Percentiles rank a stretch among this genome's conserved stretches.
phyloP scores from a whole-genome alignment of 2,888 invertebrate genomes.

The Teleiodes luculella region DNA sequence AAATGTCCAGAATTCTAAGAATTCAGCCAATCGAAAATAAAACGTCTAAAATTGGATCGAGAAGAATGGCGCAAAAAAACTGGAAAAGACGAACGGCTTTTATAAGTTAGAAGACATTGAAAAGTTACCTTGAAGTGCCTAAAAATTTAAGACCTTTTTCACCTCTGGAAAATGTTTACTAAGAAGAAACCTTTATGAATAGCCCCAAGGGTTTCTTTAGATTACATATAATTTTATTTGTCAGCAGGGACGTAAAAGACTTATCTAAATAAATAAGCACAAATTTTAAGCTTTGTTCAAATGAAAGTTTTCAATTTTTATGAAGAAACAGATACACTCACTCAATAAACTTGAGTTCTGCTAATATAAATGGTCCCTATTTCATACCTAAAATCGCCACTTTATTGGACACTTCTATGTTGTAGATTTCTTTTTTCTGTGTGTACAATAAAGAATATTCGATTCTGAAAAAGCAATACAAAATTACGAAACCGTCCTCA shows the following conservation, averaged over 20 bases:
- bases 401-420: too few relatives aligned
- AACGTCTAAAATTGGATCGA: not conserved
- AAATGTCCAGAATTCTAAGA: slow-evolving; percentile 22
- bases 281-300: too few relatives aligned
- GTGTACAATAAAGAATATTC: too few relatives aligned
- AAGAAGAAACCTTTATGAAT: not conserved
- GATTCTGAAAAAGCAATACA: too few relatives aligned
- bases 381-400: too few relatives aligned
- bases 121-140: not conserved
- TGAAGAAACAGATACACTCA: too few relatives aligned
- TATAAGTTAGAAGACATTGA: not conserved
- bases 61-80: not conserved
- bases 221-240: not conserved
- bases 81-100: not conserved
- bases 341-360: too few relatives aligned
- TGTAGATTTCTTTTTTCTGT: too few relatives aligned
- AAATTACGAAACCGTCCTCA: too few relatives aligned
- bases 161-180: not conserved
- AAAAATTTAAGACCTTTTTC: not conserved
- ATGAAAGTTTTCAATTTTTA: too few relatives aligned
- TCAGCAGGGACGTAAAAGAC: not conserved
- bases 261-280: too few relatives aligned
- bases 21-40: not conserved
- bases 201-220: slow-evolving; percentile 1
- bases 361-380: too few relatives aligned